Percentiles rank a stretch among this genome's conserved stretches.
Conservation (phyloP, 2,888 invertebrate species). For the Elysia crispata region DNA sequence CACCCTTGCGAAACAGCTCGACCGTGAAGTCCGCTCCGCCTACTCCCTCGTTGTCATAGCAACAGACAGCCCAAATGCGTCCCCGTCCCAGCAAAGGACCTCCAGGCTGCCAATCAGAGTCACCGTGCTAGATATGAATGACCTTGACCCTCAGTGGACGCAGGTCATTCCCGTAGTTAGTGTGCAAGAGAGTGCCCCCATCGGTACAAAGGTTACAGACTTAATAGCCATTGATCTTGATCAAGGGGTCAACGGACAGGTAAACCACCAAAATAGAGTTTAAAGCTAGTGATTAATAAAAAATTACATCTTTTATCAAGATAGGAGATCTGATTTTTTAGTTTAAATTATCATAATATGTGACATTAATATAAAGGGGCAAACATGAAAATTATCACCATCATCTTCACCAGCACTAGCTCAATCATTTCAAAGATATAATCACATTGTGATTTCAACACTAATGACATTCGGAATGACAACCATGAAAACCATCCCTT, state of each 20-base stretch:
- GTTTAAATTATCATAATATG: too few species aligned
- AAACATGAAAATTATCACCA: too few species aligned
- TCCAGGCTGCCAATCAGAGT: slow-evolving; percentile 78
- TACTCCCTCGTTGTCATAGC: slow-evolving; percentile 86
- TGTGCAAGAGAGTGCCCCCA: slow-evolving; percentile 58
- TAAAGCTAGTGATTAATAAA: background rate
- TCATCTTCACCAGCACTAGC: too few species aligned
- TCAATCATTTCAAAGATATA: too few species aligned
- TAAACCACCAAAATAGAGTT: slow-evolving; percentile 54
- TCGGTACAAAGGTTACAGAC: slow-evolving; percentile 55
- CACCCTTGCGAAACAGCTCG: slow-evolving; percentile 78
- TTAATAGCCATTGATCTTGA: slow-evolving; percentile 64
- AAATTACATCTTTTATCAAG: background rate
- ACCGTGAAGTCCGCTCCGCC: slow-evolving; percentile 85
- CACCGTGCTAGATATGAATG: slow-evolving; percentile 92
- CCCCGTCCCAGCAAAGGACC: slow-evolving; percentile 56
- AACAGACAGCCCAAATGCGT: slow-evolving; percentile 83
- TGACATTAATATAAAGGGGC: too few species aligned
- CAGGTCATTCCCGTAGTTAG: slow-evolving; percentile 68
- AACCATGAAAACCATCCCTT: too few species aligned
- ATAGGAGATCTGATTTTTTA: background rate
- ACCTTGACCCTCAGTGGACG: slow-evolving; percentile 87
- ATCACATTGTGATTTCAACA: too few species aligned
- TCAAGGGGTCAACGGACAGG: slow-evolving; percentile 59
- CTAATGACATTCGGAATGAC: too few species aligned